phyloP scores from a whole-genome alignment of 2,888 invertebrate genomes.

The Nomada hirtipes region DNA sequence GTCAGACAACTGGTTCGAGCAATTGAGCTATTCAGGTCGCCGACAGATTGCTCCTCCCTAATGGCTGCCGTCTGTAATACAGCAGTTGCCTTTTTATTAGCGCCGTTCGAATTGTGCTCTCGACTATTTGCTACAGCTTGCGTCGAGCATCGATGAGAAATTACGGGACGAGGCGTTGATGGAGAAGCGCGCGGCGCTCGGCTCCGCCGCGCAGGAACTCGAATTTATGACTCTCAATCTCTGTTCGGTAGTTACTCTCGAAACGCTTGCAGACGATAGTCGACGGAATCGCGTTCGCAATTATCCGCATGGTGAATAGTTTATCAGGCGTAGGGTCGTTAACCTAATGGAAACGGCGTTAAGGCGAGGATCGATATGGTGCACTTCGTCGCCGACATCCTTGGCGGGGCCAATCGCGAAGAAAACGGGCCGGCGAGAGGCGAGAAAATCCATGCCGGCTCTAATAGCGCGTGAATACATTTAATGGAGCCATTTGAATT shows the following conservation, averaged over 20 bases:
- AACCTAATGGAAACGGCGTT: constrained; percentile 73
- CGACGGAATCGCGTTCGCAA: constrained; percentile 66
- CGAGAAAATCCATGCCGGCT: constrained; percentile 57
- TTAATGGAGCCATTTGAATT: constrained; percentile 74
- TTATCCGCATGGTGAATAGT: constrained; percentile 71
- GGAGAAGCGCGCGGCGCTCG: background rate
- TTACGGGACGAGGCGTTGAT: constrained; percentile 27
- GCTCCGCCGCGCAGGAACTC: background rate
- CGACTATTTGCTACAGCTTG: background rate
- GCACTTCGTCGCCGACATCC: constrained; percentile 65
- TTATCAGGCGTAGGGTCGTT: constrained; percentile 72
- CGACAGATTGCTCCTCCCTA: constrained; percentile 20
- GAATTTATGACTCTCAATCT: constrained; percentile 44
- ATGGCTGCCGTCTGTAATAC: constrained; percentile 1
- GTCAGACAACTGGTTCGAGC: background rate
- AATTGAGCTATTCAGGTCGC: constrained; percentile 25
- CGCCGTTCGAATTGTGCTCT: background rate
- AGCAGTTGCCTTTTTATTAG: constrained; percentile 9
- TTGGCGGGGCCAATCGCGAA: constrained; percentile 57
- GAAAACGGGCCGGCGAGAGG: constrained; percentile 45
- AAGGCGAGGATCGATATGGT: constrained; percentile 68
- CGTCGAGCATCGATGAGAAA: constrained; percentile 24
- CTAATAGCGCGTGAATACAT: constrained; percentile 69
- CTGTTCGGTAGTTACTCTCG: constrained; percentile 37
- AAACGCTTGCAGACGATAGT: constrained; percentile 33